phyloP scores from a whole-genome alignment of 2,888 invertebrate genomes.

The Mechanitis mazaeus region DNA sequence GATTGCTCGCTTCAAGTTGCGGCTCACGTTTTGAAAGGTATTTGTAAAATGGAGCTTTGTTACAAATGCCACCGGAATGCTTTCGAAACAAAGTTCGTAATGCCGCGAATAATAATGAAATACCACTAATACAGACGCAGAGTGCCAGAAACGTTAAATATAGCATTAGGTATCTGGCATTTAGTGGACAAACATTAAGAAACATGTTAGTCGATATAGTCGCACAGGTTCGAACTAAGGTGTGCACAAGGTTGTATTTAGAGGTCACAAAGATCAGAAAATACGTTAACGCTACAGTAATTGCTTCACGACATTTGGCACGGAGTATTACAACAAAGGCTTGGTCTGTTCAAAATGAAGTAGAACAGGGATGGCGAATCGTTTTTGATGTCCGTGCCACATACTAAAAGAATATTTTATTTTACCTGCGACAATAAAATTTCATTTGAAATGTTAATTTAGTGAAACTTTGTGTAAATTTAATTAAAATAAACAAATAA shows the following conservation, averaged over 20 bases:
- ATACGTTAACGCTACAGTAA: constrained; percentile 2
- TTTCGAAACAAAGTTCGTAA: constrained; percentile 38
- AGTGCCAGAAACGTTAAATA: constrained; percentile 19
- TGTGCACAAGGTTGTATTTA: constrained; percentile 44
- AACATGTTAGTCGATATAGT: constrained; percentile 47
- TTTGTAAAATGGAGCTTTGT: constrained; percentile 24
- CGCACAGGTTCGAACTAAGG: constrained; percentile 35
- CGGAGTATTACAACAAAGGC: background rate
- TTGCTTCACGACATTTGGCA: background rate
- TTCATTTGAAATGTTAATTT: too few species aligned
- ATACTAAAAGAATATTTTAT: too few species aligned
- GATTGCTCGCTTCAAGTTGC: background rate
- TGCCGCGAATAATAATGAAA: constrained; percentile 39
- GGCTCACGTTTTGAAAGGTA: constrained; percentile 14
- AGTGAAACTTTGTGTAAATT: too few species aligned
- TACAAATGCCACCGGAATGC: constrained; percentile 13
- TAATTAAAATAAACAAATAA: too few species aligned
- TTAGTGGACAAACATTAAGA: constrained; percentile 51
- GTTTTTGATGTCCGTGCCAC: too few species aligned
- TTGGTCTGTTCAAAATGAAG: background rate
- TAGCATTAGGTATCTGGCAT: constrained; percentile 54
- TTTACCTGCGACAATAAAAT: too few species aligned
- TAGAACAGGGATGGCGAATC: too few species aligned
- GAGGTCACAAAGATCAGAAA: constrained; percentile 25
- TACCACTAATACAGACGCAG: constrained; percentile 29